Base-by-base conservation (phyloP, 2,113 vertebrate genomes). In the Hippocampus guttulatus region DNA sequence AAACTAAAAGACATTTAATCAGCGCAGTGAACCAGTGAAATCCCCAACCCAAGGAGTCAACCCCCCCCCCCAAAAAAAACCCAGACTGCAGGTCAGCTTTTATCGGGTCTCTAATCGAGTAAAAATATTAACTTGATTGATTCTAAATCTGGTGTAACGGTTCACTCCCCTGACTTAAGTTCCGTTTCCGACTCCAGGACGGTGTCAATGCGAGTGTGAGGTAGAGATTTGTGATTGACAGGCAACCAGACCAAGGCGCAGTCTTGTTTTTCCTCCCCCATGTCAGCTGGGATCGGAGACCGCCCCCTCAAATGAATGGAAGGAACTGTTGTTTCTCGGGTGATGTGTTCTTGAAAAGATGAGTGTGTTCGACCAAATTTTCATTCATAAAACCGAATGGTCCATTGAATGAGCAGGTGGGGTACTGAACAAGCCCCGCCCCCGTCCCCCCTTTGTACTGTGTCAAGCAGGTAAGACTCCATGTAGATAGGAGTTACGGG, bases 401-500 rank as follows among this genome's bases (percentile, higher is more conserved):
- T 40, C 27, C 25, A 40, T 8, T 70, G 58, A 51, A 0, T 55
- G 51, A 73, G 21, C 38, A 33, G 27, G 76, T 67, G 38, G 23
- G 8, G 30, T 60, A 51, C 68, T 33, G 45, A 64, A 6, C 10
- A 45, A 12, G 10, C 10, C 43, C 43, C 43, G 14, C 43, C 43
- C 10, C 43, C 41, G 5, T 30, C 30, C n/a, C 15, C 47, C 25
- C 55, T 11, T 30, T 8, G 11, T 30, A 54, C 18, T 70, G 70
- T 68, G 75, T 83, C 70, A 87, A 84, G 64, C 77, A 80, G 75
- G 79, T 75, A 80, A 75, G 41, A 6, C n/a, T 72, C 75, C 40
- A 14, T 75, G 64, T 61, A 67, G 75, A 77, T 68, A 43, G 20
- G 43, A 70, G 52, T 55, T 66, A 47, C 49, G 61, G 20, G n/a